Evolutionary conservation across 1,140 invertebrate species (phyloP).

Genomic region (Drosophila aff.): DNA sequence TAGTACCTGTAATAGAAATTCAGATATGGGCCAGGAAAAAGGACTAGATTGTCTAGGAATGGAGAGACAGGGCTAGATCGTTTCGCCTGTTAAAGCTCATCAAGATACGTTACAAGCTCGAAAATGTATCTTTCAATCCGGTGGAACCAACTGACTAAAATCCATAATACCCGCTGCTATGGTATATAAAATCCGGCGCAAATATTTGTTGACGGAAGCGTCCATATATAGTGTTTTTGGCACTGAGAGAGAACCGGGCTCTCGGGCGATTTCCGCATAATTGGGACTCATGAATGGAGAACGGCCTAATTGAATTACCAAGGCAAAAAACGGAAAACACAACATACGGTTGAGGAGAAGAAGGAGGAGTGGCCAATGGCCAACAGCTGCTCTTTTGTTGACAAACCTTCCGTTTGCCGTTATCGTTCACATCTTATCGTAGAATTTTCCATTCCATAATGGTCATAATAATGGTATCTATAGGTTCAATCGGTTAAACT

Average conservation of each 20-base stretch:
- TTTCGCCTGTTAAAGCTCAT: background rate
- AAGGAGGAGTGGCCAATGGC: background rate
- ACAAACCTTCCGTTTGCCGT: slow-evolving; percentile 44
- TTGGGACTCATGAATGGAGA: slow-evolving; percentile 39
- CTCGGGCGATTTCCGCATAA: slow-evolving; percentile 57
- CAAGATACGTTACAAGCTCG: background rate
- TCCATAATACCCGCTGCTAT: background rate
- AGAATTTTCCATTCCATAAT: slow-evolving; percentile 40
- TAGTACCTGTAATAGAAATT: background rate
- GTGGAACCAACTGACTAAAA: background rate
- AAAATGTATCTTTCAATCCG: background rate
- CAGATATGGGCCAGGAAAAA: background rate
- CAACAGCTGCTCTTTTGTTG: slow-evolving; percentile 61
- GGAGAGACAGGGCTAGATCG: background rate
- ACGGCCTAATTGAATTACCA: slow-evolving; percentile 70
- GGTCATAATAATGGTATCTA: slow-evolving; percentile 33
- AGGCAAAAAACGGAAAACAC: slow-evolving; percentile 10
- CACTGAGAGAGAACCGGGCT: slow-evolving; percentile 26
- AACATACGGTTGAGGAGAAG: background rate
- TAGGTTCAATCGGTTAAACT: slow-evolving; percentile 18
- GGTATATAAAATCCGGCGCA: slow-evolving; percentile 37
- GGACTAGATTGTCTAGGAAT: background rate
- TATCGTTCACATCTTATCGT: slow-evolving; percentile 77
- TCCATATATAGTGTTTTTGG: slow-evolving; percentile 22
- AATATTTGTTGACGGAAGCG: slow-evolving; percentile 74